phyloP scores from a whole-genome alignment of 2,797 vertebrate genomes.

The Bradypodion pumilum region DNA sequence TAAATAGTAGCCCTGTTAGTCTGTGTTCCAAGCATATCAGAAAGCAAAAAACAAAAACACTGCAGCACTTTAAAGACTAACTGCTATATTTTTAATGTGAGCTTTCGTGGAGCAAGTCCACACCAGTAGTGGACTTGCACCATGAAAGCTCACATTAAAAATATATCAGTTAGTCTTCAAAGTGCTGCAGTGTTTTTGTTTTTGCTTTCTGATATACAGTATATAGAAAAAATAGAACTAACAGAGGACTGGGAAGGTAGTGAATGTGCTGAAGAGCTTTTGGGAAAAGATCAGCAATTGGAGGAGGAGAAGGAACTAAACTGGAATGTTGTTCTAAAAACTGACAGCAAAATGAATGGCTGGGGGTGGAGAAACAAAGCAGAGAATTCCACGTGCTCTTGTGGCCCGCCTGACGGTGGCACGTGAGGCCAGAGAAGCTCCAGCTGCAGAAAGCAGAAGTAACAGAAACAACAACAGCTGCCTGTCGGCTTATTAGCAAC shows the following conservation, averaged over 20 bases:
- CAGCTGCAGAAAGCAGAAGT: slow-evolving; percentile 6
- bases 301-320: neutral
- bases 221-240: neutral
- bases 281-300: neutral
- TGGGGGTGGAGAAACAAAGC: neutral
- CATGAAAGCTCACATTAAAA: too few species aligned
- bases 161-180: too few species aligned
- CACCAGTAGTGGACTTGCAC: too few species aligned
- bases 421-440: neutral
- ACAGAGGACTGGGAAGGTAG: neutral
- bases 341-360: neutral
- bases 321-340: neutral
- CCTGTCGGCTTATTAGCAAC: neutral
- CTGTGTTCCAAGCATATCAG: too few species aligned
- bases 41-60: too few species aligned
- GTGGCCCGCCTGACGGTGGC: neutral
- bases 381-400: neutral
- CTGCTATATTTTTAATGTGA: too few species aligned
- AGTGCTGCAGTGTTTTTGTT: too few species aligned
- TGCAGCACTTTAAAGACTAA: too few species aligned
- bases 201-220: too few species aligned
- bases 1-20: too few species aligned
- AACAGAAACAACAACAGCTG: neutral
- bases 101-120: too few species aligned
- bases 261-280: neutral